A percentile compares a stretch with the other conserved stretches of the same genome.
Conservation (phyloP, 2,113 vertebrate species). For the Puma concolor region DNA sequence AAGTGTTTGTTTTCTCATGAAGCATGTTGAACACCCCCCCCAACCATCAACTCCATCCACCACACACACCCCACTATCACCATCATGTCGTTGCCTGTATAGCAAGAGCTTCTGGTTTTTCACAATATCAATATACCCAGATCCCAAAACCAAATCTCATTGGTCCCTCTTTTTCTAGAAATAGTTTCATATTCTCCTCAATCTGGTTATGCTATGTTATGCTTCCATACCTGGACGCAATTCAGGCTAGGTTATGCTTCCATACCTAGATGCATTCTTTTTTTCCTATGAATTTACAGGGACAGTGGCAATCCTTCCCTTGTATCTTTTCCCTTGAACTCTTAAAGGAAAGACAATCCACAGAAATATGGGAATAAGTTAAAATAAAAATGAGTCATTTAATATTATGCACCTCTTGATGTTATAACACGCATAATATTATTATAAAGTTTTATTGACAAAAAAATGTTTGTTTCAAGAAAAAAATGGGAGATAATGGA, state of each 20-base stretch:
- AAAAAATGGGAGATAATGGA: not conserved
- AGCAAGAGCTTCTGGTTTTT: not conserved
- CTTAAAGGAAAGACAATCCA: not conserved
- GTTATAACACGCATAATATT: not conserved
- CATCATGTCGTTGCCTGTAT: not conserved
- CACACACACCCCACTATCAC: not conserved
- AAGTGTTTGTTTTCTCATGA: not conserved
- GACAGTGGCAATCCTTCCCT: not conserved
- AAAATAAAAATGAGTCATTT: not conserved
- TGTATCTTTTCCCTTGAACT: not conserved
- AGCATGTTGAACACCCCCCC: not conserved
- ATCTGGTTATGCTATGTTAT: not conserved
- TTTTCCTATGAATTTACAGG: not conserved
- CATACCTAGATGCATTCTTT: not conserved
- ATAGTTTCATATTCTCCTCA: not conserved
- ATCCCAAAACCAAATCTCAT: not conserved
- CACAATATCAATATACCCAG: not conserved
- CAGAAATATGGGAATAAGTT: not conserved
- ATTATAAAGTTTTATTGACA: not conserved
- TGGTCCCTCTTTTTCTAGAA: not conserved
- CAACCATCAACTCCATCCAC: too few species aligned
- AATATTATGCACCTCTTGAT: not conserved
- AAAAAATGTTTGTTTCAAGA: not conserved
- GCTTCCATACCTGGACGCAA: not conserved
- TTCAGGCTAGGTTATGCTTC: not conserved